phyloP scores from a whole-genome alignment of 2,888 invertebrate genomes.

The Nipponacmea schrenckii region DNA sequence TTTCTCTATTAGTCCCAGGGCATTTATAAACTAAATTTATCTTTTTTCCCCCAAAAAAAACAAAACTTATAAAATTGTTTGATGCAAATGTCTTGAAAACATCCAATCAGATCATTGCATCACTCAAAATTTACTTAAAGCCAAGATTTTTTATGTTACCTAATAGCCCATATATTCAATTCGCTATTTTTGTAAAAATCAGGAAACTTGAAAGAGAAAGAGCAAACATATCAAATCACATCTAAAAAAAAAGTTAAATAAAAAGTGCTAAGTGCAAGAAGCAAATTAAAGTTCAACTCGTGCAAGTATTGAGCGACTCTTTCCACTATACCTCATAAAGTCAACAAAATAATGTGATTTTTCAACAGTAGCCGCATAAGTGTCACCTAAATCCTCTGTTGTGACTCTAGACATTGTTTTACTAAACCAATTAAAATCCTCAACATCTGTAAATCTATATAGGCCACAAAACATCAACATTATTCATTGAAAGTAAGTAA shows the following conservation, averaged over 20 bases:
- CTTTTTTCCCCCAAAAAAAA: too few relatives aligned
- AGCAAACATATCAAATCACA: neutral
- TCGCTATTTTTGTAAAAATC: too few relatives aligned
- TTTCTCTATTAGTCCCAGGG: too few relatives aligned
- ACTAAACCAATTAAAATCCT: constrained; percentile 64
- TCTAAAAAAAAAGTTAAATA: neutral
- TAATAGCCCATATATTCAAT: too few relatives aligned
- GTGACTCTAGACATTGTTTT: constrained; percentile 75
- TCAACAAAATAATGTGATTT: constrained; percentile 87
- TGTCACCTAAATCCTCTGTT: constrained; percentile 74
- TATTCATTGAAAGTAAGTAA: neutral
- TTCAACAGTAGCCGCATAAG: constrained; percentile 74
- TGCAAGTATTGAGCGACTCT: neutral
- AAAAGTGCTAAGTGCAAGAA: neutral
- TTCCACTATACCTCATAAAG: constrained; percentile 78
- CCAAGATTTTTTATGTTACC: too few relatives aligned
- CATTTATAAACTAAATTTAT: too few relatives aligned
- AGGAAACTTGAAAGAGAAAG: neutral
- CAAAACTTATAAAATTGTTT: too few relatives aligned
- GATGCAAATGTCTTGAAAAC: too few relatives aligned
- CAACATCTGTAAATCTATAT: constrained; percentile 59
- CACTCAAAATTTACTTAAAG: too few relatives aligned
- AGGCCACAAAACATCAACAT: constrained; percentile 9
- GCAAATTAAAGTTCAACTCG: neutral
- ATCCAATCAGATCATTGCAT: too few relatives aligned